A percentile compares a stretch with the other conserved stretches of the same genome.
Evolutionary conservation across 2,113 vertebrate species (phyloP).

Genomic region (Lamprotornis superbus): DNA sequence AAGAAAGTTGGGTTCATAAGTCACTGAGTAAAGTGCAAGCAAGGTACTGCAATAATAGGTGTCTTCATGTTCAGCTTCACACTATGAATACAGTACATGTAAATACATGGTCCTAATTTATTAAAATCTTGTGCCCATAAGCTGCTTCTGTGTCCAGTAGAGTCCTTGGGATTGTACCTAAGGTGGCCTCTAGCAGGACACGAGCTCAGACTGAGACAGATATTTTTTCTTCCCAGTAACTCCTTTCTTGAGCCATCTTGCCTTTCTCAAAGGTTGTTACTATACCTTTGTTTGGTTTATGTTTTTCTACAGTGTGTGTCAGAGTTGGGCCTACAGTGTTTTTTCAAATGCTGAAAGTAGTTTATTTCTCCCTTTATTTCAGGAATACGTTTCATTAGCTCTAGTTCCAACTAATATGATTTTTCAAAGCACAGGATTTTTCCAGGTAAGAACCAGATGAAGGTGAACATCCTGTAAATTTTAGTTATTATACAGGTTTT

Average conservation of each 20-base stretch:
- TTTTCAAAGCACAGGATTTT: background rate
- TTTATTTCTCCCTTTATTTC: background rate
- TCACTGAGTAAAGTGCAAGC: background rate
- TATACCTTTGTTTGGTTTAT: background rate
- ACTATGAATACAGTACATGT: background rate
- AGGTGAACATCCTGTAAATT: background rate
- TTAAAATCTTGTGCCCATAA: background rate
- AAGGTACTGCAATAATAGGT: background rate
- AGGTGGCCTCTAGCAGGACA: background rate
- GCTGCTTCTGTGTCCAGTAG: background rate
- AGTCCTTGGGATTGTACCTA: background rate
- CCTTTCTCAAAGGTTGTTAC: background rate
- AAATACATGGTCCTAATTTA: background rate
- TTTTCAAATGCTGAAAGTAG: background rate
- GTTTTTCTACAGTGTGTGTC: background rate
- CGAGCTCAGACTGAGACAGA: background rate
- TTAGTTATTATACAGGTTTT: background rate
- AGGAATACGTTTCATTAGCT: background rate
- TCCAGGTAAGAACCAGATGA: background rate
- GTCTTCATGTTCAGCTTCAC: background rate
- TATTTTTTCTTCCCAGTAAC: background rate
- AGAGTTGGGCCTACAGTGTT: background rate
- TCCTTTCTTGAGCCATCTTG: background rate
- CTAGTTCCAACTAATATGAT: background rate
- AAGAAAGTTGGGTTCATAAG: background rate